Evolutionary conservation across 2,113 vertebrate species (phyloP).

Genomic region (Eubucco bourcierii): DNA sequence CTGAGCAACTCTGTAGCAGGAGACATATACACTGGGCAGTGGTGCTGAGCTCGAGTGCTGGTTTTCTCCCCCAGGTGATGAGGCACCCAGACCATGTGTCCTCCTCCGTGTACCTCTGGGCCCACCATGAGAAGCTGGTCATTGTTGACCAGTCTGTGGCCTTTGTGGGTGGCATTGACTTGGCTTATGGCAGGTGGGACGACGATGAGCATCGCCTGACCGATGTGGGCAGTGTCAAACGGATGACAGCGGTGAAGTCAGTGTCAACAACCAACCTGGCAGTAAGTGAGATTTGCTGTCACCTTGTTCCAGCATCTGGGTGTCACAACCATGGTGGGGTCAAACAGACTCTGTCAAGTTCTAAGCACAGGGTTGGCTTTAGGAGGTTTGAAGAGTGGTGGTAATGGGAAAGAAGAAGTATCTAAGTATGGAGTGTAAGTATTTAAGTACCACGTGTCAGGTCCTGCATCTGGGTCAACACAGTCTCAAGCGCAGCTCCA

Average conservation of each 20-base stretch:
- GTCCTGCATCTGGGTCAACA: too few species aligned
- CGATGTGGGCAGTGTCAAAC: constrained; percentile 90
- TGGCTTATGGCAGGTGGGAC: constrained; percentile 96
- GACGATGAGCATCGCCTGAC: constrained; percentile 91
- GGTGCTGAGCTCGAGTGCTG: rapidly evolving
- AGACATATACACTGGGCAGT: background rate
- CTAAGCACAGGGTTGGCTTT: background rate
- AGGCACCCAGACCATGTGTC: constrained; percentile 96
- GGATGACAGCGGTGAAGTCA: constrained; percentile 58
- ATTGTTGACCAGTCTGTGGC: constrained; percentile 92
- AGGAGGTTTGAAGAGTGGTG: background rate
- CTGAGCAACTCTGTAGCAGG: background rate
- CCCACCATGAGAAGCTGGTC: constrained; percentile 94
- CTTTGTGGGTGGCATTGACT: constrained; percentile 93
- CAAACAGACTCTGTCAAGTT: rapidly evolving
- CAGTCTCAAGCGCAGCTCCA: too few species aligned
- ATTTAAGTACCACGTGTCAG: too few species aligned
- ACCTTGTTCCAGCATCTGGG: rapidly evolving
- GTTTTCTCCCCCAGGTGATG: constrained; percentile 83
- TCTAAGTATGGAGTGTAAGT: background rate
- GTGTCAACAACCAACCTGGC: constrained; percentile 26
- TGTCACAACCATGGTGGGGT: rapidly evolving
- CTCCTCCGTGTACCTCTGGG: constrained; percentile 93
- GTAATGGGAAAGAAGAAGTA: background rate
- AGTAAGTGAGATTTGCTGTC: constrained; percentile 22